Base-by-base conservation (phyloP, 2,888 invertebrate genomes). In the Onthophagus sagittarius region DNA sequence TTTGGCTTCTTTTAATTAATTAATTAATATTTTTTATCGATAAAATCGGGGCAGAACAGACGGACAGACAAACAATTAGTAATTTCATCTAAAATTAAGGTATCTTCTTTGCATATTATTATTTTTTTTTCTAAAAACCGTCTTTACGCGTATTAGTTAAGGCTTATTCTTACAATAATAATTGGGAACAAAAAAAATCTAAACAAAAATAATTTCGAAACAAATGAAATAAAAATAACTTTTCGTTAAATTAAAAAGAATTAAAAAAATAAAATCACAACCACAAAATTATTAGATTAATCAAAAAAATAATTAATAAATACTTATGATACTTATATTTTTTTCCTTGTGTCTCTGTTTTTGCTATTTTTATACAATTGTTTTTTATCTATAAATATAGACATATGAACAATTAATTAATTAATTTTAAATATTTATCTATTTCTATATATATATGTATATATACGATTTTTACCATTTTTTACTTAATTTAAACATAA, bases 341-440 rank as follows among this genome's bases (percentile, higher is more conserved):
- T 53, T 9, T 53, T 53, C 6, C 11, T 53, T 9, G 39, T 53
- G 39, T 53, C 11, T 53, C 11, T 53, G 39, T 53, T 53, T 53
- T 53, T 53, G 39, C 39, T 53, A 53, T 53, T 9, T 53, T 9
- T 53, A 53, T 11, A 53, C 7, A 53, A 53, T 53, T 11, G 39
- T 53, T 53, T 23, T 23, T 23, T 53, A 53, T 53, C 39, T 53
- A 53, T 53, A 23, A 23, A 23, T 53, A 53, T 53, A 53, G 9
- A 53, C 7, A 53, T 76, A 72, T 77, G 76, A 77, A 77, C 77
- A 78, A 75, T 78, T 73, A 73, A 53, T 53, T 53, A 53, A 53
- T 53, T 53, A 53, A 53, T 11, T 53, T 53, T 53, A 53, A 53
- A 53, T 53, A 53, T 53, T 73, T 73, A 73, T 71, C 71, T 73